Evolutionary conservation across 2,113 vertebrate genomes (phyloP), one percentile per base, ranked within the genome.

Genomic region (Echinops telfairi): DNA sequence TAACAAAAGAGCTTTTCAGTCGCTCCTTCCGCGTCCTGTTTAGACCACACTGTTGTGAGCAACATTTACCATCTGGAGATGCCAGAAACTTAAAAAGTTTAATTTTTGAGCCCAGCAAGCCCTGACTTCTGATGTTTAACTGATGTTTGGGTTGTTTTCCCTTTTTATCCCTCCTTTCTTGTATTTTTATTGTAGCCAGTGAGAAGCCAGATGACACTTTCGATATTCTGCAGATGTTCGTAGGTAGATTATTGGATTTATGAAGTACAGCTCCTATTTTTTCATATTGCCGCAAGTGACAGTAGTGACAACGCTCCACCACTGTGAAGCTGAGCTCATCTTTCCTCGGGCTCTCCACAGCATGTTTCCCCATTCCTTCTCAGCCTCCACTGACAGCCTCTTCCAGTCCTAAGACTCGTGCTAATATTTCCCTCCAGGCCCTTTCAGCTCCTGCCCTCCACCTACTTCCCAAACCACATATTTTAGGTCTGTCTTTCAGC

Each of bases 21-120:
- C 78, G 27, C 15, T n/a, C 43, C n/a, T 43, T 47, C 70, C 53
- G 75, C 47, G 70, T 73, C 38, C 10, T 60, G 36, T 40, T 31
- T 73, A 66, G 70, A 40, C 47, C 66, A 36, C 64, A 70, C n/a
- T 71, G 80, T 78, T 86, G 29, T 81, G 66, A 81, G 60, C 47
- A 53, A 80, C 60, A 71, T 66, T 82, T 83, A 80, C 80, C 84
- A 86, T 91, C 88, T 88, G 47, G 78, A 83, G 43, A 93, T 43
- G 43, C 71, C 83, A 62, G 27, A 92, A 85, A 62, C 70, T 47
- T 75, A 58, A 82, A 62, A 38, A 33, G 79, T 83, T 86, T 86
- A 38, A 53, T 83, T 87, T 90, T 90, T 10, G 1, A 40, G 73
- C 22, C 64, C 64, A 90, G 58, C 14, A 80, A 93, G 79, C 31